Evolutionary conservation across 2,888 invertebrate species (phyloP).

Genomic region (Trisateles emortualis): DNA sequence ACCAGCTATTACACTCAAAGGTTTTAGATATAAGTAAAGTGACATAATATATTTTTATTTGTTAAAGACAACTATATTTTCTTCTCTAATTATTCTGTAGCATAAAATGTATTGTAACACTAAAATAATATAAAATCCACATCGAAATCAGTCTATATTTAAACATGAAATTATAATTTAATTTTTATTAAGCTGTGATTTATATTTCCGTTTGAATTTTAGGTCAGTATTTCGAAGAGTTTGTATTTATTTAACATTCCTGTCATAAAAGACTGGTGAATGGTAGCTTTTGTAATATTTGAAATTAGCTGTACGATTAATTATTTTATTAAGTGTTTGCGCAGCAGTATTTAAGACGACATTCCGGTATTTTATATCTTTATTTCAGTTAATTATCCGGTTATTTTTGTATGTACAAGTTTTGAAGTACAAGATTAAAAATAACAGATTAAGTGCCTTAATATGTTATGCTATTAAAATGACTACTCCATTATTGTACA

Average conservation of each 20-base stretch:
- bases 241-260: constrained; percentile 70
- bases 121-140: constrained; percentile 37
- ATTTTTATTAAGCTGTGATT: constrained; percentile 44
- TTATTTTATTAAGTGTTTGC: constrained; percentile 42
- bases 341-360: constrained; percentile 49
- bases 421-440: constrained; percentile 61
- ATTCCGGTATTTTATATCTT: constrained; percentile 47
- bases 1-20: neutral
- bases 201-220: constrained; percentile 38
- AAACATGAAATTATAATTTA: constrained; percentile 38
- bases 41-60: constrained; percentile 44
- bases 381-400: constrained; percentile 25
- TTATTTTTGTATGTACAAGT: constrained; percentile 47
- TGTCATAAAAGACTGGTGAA: constrained; percentile 50
- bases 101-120: constrained; percentile 25
- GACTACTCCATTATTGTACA: constrained; percentile 56
- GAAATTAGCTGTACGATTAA: constrained; percentile 30
- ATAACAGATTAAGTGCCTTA: constrained; percentile 68
- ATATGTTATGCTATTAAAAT: constrained; percentile 48
- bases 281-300: constrained; percentile 48
- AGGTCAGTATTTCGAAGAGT: constrained; percentile 44
- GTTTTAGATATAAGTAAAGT: constrained; percentile 32
- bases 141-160: constrained; percentile 42
- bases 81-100: constrained; percentile 26
- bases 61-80: constrained; percentile 27